Percentiles rank a stretch among this genome's conserved stretches.
Conservation (phyloP, 2,888 invertebrate genomes). For the Uloborus plumipes region DNA sequence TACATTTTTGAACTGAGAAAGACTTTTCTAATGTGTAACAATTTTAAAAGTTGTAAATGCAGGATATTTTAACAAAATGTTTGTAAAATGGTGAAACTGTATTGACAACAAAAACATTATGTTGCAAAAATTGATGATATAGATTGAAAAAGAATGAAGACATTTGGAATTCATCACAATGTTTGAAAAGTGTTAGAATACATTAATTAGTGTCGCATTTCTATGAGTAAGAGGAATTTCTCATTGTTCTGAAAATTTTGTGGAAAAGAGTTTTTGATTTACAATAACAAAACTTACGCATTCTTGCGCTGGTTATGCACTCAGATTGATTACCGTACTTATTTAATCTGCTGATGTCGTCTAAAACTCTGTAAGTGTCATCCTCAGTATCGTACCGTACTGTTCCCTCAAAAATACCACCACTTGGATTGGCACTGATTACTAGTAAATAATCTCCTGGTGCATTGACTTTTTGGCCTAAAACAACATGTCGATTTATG, state of each 20-base stretch:
- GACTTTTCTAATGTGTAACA: too few species aligned
- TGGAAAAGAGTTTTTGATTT: constrained; percentile 44
- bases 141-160: too few species aligned
- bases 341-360: constrained; percentile 75
- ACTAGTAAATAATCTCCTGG: constrained; percentile 76
- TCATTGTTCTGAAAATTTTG: constrained; percentile 49
- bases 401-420: constrained; percentile 85
- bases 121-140: too few species aligned
- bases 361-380: constrained; percentile 74
- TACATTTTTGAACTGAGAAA: too few species aligned
- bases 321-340: constrained; percentile 71
- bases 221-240: constrained; percentile 30
- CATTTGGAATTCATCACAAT: too few species aligned
- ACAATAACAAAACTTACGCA: constrained; percentile 72
- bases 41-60: too few species aligned
- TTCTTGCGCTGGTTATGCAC: constrained; percentile 70
- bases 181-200: too few species aligned
- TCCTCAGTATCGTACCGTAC: constrained; percentile 73
- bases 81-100: too few species aligned
- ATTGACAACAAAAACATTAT: too few species aligned
- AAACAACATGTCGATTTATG: constrained; percentile 57
- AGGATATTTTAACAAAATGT: too few species aligned
- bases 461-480: constrained; percentile 58
- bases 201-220: too few species aligned
- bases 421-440: constrained; percentile 78